phyloP scores from a whole-genome alignment of 92 coral and sea anemone species.

The Palythoa caribaeorum region DNA sequence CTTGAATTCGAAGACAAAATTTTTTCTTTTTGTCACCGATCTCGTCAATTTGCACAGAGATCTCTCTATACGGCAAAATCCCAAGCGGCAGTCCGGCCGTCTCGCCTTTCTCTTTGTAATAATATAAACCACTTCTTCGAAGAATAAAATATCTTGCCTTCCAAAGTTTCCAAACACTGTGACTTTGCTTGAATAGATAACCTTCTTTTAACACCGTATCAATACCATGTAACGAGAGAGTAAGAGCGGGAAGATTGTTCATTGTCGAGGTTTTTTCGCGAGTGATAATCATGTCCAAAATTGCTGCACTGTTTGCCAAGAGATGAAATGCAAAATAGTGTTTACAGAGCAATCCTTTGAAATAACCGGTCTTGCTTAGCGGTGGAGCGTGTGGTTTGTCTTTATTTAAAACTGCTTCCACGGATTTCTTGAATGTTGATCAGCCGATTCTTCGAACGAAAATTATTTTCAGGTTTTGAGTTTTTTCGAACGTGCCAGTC shows the following conservation, averaged over 20 bases:
- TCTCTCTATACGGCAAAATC: constrained; percentile 76
- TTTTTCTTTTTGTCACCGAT: constrained; percentile 87
- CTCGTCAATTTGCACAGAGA: constrained; percentile 90
- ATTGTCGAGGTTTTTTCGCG: constrained; percentile 32
- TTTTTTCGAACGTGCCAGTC: not conserved
- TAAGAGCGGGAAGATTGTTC: constrained; percentile 51
- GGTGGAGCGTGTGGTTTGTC: not conserved
- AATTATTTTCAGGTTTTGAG: not conserved
- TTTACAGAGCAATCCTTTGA: constrained; percentile 14
- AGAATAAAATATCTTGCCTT: constrained; percentile 94
- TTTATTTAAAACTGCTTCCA: not conserved
- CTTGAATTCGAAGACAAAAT: constrained; percentile 83
- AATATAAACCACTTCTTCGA: constrained; percentile 85
- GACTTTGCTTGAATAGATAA: constrained; percentile 94
- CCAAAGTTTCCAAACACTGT: constrained; percentile 96
- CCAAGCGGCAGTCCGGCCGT: constrained; percentile 87
- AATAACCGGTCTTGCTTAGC: constrained; percentile 31
- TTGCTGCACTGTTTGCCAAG: constrained; percentile 5
- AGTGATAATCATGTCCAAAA: constrained; percentile 33
- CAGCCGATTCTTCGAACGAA: not conserved
- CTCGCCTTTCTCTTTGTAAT: constrained; percentile 86
- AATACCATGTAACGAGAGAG: constrained; percentile 68
- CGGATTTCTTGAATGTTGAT: not conserved
- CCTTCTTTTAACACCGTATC: constrained; percentile 89
- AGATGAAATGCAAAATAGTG: constrained; percentile 22